phyloP scores from a whole-genome alignment of 1,140 invertebrate genomes.

The Zeugodacus cucurbitae region DNA sequence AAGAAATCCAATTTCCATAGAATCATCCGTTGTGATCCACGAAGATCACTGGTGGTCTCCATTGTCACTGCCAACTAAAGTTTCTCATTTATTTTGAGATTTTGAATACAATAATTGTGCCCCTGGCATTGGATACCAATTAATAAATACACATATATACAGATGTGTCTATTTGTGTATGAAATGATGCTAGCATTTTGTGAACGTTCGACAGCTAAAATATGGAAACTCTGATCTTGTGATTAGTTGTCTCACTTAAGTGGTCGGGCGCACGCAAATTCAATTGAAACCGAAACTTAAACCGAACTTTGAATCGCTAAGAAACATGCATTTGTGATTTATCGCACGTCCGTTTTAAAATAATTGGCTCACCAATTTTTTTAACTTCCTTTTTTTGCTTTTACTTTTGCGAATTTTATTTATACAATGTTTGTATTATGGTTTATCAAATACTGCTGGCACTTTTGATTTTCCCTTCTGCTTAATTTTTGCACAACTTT shows the following conservation, averaged over 20 bases:
- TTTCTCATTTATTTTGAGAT: not conserved
- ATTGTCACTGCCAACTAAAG: not conserved
- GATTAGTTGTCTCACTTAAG: slow-evolving; percentile 10
- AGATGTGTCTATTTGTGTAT: not conserved
- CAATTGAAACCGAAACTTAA: slow-evolving; percentile 18
- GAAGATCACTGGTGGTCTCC: not conserved
- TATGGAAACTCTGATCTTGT: slow-evolving; percentile 20
- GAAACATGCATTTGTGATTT: slow-evolving; percentile 24
- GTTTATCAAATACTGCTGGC: not conserved
- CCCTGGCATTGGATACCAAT: not conserved
- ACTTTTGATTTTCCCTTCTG: slow-evolving; percentile 14
- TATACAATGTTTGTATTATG: not conserved
- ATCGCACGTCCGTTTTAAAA: not conserved
- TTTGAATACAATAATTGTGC: not conserved
- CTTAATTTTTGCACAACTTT: slow-evolving; percentile 34
- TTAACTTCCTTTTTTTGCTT: not conserved
- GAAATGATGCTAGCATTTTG: not conserved
- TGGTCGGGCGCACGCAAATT: not conserved
- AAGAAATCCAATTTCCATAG: no score
- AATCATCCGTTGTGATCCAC: not conserved
- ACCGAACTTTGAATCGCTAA: not conserved
- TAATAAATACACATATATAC: not conserved
- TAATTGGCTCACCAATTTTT: slow-evolving; percentile 25
- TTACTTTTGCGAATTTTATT: not conserved
- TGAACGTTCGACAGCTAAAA: not conserved